Evolutionary conservation across 2,113 vertebrate species (phyloP).

Genomic region (Anguilla japonica): DNA sequence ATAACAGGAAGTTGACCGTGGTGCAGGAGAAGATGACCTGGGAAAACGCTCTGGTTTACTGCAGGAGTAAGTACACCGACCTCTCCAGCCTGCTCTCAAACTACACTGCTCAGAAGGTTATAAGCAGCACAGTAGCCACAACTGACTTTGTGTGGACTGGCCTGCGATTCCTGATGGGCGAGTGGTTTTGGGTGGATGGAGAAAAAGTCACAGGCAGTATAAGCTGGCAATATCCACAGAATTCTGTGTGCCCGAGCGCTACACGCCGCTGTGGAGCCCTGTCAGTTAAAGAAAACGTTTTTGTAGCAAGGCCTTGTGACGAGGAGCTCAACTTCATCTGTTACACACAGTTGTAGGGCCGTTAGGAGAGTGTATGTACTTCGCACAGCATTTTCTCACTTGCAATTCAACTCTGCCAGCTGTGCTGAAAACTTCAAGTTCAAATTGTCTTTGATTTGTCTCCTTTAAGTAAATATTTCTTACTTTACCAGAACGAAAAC

Average conservation of each 20-base stretch:
- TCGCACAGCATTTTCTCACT: background rate
- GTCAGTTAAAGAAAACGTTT: background rate
- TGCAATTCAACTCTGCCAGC: background rate
- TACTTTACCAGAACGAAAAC: too few relatives aligned
- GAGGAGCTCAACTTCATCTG: constrained; percentile 5
- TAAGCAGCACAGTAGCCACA: background rate
- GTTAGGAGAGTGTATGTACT: constrained; percentile 3
- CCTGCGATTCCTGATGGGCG: background rate
- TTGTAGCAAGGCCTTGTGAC: background rate
- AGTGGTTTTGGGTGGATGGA: background rate
- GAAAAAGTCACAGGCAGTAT: background rate
- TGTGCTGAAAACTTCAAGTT: background rate
- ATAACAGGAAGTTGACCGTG: background rate
- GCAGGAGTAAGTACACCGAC: background rate
- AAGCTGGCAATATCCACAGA: too few relatives aligned
- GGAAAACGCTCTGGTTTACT: background rate
- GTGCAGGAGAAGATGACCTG: background rate
- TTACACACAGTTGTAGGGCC: background rate
- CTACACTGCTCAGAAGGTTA: background rate
- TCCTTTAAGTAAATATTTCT: too few relatives aligned
- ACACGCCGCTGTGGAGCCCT: background rate
- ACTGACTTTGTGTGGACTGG: background rate
- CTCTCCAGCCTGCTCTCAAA: background rate
- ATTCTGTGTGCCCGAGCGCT: background rate
- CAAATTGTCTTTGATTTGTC: background rate